Evolutionary conservation across 2,888 invertebrate species (phyloP).

Genomic region (Sesia bembeciformis): DNA sequence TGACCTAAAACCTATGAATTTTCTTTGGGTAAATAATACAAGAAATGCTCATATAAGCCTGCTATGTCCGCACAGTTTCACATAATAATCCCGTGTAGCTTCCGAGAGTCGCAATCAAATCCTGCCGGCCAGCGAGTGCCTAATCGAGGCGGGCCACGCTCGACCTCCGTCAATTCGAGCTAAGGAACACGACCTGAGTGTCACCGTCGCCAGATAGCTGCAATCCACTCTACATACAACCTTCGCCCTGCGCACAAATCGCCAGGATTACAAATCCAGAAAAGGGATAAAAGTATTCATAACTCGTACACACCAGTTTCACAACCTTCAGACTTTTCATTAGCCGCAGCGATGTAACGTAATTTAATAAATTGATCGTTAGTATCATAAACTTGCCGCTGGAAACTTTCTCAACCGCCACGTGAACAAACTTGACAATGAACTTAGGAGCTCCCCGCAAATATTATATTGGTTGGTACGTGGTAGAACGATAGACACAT

Average conservation of each 20-base stretch:
- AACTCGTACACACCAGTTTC: conserved; percentile 18
- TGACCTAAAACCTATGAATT: too few relatives aligned
- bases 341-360: conserved; percentile 33
- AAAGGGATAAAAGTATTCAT: conserved; percentile 17
- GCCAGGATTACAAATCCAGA: background rate
- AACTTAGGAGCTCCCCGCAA: conserved; percentile 8
- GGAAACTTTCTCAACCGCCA: conserved; percentile 31
- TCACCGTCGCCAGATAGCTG: conserved; percentile 40
- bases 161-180: conserved; percentile 58
- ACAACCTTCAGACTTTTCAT: conserved; percentile 26
- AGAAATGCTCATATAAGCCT: background rate
- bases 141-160: conserved; percentile 57
- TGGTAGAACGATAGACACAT: too few relatives aligned
- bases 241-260: conserved; percentile 1
- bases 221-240: conserved; percentile 3
- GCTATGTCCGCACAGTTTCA: background rate
- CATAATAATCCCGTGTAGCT: conserved; percentile 30
- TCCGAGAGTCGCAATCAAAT: conserved; percentile 48
- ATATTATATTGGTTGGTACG: background rate
- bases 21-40: background rate
- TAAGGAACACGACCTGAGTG: conserved; percentile 46
- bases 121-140: conserved; percentile 34
- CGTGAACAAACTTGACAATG: conserved; percentile 42
- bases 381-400: conserved; percentile 39
- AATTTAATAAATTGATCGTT: conserved; percentile 43